Base-by-base conservation (phyloP, 2,797 vertebrate species). In the Psittacula echo region DNA sequence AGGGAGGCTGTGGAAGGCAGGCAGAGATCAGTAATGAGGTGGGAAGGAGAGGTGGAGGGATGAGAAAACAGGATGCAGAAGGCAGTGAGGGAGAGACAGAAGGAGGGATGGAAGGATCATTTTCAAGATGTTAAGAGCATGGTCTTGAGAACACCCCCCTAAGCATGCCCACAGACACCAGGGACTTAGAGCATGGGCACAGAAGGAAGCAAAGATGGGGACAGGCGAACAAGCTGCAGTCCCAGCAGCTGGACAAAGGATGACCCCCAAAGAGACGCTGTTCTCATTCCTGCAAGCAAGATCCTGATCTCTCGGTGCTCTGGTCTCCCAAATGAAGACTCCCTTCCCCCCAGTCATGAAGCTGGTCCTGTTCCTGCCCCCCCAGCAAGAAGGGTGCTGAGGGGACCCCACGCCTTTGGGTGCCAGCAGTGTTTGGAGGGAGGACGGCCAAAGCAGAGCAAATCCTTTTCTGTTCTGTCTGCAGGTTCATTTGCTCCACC, bases 391-490 rank as follows among this genome's bases (percentile, higher is more conserved):
- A 80, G 7, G 5, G 9, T 54, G 18, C 23, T 37, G 5, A 3
- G 47, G 13, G 16, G 5, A 64, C 7, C 30, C 54, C 0, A 0
- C 37, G 94, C 17, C 47, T 83, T 73, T 1, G 0, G 22, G 10
- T 48, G 10, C 19, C 86, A 71, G 81, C 10, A 53, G 67, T 3
- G 4, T 79, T 64, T 64, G 50, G 27, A 48, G 51, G 41, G 32
- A 81, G 29, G 42, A 83, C 0, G 5, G 47, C 62, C 70, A 81
- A 78, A 8, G 71, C 79, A 92, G 68, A 87, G 32, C 48, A 93
- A 91, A 94, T 56, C 88, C 39, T 92, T 79, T 94, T 72, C 65
- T 93, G 19, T 83, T 91, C 81, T 90, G 13, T 94, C 67, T 92
- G 67, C 65, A 81, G 51, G 85, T 73, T 95, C 84, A 85, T 94